Evolutionary conservation across 2,888 invertebrate genomes (phyloP).

Genomic region (Andrena haemorrhoa): DNA sequence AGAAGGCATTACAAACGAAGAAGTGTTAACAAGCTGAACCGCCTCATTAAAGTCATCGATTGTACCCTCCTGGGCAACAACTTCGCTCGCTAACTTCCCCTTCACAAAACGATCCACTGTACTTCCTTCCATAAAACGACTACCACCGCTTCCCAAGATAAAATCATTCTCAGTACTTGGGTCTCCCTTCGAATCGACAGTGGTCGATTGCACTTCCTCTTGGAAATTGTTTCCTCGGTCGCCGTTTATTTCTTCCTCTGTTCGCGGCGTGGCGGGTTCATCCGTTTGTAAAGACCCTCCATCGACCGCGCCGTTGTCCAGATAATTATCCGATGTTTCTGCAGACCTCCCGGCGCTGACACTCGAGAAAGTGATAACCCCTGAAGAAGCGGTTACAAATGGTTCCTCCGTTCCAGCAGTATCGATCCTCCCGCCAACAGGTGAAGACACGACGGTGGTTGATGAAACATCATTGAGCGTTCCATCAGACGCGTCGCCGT

Average conservation of each 20-base stretch:
- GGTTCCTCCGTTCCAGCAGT: not conserved
- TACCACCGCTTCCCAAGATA: not conserved
- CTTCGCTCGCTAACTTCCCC: not conserved
- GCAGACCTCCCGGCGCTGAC: not conserved
- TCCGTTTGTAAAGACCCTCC: not conserved
- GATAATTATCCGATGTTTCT: not conserved
- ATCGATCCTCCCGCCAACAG: not conserved
- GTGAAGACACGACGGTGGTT: not conserved
- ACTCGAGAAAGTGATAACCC: not conserved
- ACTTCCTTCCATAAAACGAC: not conserved
- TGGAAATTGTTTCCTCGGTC: not conserved
- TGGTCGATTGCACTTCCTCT: not conserved
- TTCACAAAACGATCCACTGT: not conserved
- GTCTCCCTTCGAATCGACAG: not conserved
- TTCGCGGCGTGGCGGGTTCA: not conserved
- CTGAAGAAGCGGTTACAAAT: not conserved
- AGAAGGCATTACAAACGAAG: not conserved
- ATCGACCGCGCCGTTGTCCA: not conserved
- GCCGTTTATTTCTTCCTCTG: not conserved
- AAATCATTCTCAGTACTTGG: not conserved
- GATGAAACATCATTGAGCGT: not conserved
- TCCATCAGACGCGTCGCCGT: not conserved
- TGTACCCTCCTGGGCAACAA: not conserved
- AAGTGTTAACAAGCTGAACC: not conserved
- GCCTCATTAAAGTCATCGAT: not conserved